These are phyloP conservation scores for Tarsius wallacei DNA, from an alignment of 2,797 vertebrate species.

Conservation along the genomic window DNA sequence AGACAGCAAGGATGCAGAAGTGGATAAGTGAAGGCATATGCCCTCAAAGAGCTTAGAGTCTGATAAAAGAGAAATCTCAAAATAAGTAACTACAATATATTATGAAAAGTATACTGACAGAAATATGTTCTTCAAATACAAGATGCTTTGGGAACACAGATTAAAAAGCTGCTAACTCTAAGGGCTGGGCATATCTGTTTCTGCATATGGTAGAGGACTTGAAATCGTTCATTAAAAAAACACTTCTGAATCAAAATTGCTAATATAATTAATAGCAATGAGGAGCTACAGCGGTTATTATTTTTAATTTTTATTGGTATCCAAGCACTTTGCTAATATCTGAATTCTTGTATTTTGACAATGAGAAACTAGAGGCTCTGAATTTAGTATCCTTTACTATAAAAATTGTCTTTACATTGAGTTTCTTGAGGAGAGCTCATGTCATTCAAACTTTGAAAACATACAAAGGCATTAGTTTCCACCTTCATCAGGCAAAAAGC, in stretches of 20 bases:
- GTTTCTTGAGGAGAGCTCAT: background rate
- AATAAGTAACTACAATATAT: background rate
- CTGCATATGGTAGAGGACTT: background rate
- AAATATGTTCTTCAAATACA: background rate
- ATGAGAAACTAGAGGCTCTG: background rate
- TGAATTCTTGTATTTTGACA: slow-evolving; percentile 41
- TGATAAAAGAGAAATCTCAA: background rate
- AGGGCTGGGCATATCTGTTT: slow-evolving; percentile 14
- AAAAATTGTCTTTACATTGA: slow-evolving; percentile 36
- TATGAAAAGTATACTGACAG: background rate
- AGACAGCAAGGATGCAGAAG: background rate
- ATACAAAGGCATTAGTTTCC: background rate
- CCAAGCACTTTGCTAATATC: background rate
- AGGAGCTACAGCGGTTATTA: background rate
- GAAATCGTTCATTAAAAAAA: slow-evolving; percentile 38
- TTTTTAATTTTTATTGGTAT: slow-evolving; percentile 11
- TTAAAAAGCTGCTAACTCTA: background rate
- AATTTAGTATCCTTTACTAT: slow-evolving; percentile 47
- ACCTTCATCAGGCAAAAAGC: background rate
- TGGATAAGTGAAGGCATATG: background rate
- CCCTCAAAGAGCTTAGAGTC: background rate
- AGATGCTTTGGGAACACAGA: background rate
- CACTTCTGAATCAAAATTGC: background rate
- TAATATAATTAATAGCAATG: background rate
- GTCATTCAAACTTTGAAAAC: background rate